Evolutionary conservation across 2,888 invertebrate species (phyloP), one percentile per base, ranked within the genome.

Genomic region (Gibbula magus): DNA sequence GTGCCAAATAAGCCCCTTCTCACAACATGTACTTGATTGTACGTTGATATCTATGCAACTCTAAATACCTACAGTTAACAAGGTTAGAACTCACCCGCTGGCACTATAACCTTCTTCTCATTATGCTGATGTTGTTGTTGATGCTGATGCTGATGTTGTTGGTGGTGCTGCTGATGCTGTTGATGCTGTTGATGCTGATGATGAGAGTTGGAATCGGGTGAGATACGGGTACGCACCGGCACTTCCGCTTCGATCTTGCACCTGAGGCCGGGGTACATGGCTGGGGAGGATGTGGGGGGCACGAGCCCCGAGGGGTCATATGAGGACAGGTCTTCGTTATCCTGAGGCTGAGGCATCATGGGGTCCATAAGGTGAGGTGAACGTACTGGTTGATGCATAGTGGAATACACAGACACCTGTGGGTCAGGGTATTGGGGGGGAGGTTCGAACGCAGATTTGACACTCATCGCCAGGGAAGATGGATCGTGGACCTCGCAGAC

Each of bases 61-160:
- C 5, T 10, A 45, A 45, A 45, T 45, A 10, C 1, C 5, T 10
- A 45, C n/a, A 45, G 13, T 45, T 8, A 45, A 61, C 25, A 25
- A 25, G 61, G 18, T 61, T 25, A 5, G n/a, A 2, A 70, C 81
- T 77, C 73, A 84, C 84, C 83, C 78, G 84, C 84, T 18, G 84
- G 86, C 18, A 85, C 84, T 7, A 83, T 81, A 5, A 82, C 84
- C 80, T 83, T 84, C 77, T 82, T 86, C 22, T 39, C 45, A 25
- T 39, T 20, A 22, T 51, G 45, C 22, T 51, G 25, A 7, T 25
- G 45, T 20, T 51, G 45, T 22, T 74, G 51, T 7, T 20, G 20
- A n/a, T 73, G 39, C 13, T 35, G 70, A 4, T 74, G 45, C 8
- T 74, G 25, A 2, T 25, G 45, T 39, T 51, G 45, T 10, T 74